These are phyloP conservation scores for Emydura subglobosa DNA, from an alignment of 2,113 vertebrate species.

Conservation along the genomic window DNA sequence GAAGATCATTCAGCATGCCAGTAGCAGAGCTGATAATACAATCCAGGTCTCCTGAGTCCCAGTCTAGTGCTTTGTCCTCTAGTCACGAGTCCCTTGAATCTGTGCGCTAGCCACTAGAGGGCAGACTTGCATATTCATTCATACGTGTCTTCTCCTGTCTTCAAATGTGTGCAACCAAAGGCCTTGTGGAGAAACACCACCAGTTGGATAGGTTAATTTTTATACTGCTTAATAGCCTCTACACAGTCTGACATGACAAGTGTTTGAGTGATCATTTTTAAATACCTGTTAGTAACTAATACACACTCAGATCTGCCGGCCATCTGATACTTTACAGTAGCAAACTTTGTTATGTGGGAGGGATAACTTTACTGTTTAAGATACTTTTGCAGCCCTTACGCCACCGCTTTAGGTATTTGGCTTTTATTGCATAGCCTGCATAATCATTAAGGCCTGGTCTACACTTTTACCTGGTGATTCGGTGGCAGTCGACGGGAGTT, in stretches of 20 bases:
- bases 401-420: not conserved
- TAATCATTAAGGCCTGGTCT: not conserved
- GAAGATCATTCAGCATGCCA: not conserved
- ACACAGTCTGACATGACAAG: not conserved
- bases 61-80: not conserved
- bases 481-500: too few species aligned
- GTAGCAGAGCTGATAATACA: conserved; percentile 32
- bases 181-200: not conserved
- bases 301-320: not conserved
- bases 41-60: conserved; percentile 28
- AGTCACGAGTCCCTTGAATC: not conserved
- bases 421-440: not conserved
- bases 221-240: not conserved
- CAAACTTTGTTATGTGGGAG: not conserved
- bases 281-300: not conserved
- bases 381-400: not conserved
- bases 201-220: not conserved
- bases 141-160: rapidly evolving
- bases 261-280: not conserved
- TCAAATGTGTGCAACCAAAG: conserved; percentile 11
- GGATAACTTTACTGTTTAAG: not conserved
- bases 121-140: not conserved
- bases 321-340: not conserved
- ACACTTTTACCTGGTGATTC: too few species aligned
- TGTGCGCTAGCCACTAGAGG: not conserved